Evolutionary conservation across 1,140 invertebrate species (phyloP), one percentile per base, ranked within the genome.

Genomic region (Apolygus lucorum): DNA sequence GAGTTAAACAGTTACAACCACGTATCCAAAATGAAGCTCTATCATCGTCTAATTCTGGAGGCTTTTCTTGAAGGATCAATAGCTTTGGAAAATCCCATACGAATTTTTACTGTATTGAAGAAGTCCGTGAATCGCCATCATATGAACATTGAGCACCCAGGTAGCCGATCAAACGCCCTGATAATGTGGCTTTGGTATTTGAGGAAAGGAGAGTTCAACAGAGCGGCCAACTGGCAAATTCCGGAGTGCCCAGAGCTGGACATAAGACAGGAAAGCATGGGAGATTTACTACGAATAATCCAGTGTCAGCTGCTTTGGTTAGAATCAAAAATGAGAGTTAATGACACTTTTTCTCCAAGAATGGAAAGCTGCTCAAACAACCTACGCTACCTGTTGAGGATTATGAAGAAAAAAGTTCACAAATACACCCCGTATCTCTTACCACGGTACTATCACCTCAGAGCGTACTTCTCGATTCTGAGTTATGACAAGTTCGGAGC

Each of bases 231-330:
- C 26, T 66, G 64, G 64, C 27, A 29, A 4, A 66, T 66, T 34
- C 54, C 54, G 11, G 64, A 66, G 34, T 14, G 34, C 21, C n/a
- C 21, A 11, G 25, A 66, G 21, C 17, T 66, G 2, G 64, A 66
- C 28, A 8, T 66, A 1, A 29, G 27, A 4, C 64, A 66, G 17
- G 64, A 66, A 34, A 66, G 29, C 25, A 17, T 42, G 17, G 14
- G 11, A n/a, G n/a, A 28, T 17, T 24, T 34, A 2, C n/a, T 66
- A n/a, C 14, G 29, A 34, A 28, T 66, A 2, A 21, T 66, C 1
- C 64, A 66, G 27, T 66, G 64, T 26, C 64, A 66, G 29, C 28
- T 66, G 27, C 28, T 66, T 13, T 66, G 64, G 64, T 21, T 66
- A 2, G 64, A 29, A n/a, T 34, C 28, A 14, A 66, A 34, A 34